phyloP scores from a whole-genome alignment of 2,797 vertebrate species.

The Lycodopsis pacificus region DNA sequence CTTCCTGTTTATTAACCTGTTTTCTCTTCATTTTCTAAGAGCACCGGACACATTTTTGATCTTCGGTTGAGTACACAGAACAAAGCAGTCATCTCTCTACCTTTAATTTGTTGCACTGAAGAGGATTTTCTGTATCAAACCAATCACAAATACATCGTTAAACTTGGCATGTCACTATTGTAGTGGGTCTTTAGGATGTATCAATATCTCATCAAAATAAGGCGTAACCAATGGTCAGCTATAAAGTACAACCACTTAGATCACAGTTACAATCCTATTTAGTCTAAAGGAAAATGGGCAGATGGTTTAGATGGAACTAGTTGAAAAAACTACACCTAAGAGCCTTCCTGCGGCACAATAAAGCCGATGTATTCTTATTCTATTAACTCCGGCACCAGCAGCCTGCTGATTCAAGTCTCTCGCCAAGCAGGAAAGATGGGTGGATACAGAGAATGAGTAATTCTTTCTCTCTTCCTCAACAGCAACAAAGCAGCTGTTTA shows the following conservation, averaged over 20 bases:
- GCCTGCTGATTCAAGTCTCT: neutral
- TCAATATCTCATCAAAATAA: neutral
- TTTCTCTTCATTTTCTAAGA: neutral
- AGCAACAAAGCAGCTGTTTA: constrained; percentile 46
- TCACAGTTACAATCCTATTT: neutral
- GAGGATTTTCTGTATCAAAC: neutral
- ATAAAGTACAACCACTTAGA: neutral
- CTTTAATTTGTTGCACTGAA: neutral
- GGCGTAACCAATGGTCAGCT: neutral
- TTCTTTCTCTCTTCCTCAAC: constrained; percentile 4
- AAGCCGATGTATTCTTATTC: neutral
- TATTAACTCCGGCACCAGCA: neutral
- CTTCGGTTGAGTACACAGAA: neutral
- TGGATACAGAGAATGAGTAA: constrained; percentile 20
- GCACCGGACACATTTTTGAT: neutral
- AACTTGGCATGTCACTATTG: neutral
- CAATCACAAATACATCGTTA: neutral
- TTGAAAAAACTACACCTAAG: neutral
- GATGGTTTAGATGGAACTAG: neutral
- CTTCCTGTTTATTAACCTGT: constrained; percentile 1
- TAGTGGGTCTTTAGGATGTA: neutral
- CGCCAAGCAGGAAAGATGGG: constrained; percentile 8
- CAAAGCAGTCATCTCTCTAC: neutral
- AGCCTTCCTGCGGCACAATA: neutral
- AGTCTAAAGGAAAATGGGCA: neutral